These are phyloP conservation scores for Cyprinella venusta DNA, from an alignment of 2,797 vertebrate genomes.

Conservation along the genomic window DNA sequence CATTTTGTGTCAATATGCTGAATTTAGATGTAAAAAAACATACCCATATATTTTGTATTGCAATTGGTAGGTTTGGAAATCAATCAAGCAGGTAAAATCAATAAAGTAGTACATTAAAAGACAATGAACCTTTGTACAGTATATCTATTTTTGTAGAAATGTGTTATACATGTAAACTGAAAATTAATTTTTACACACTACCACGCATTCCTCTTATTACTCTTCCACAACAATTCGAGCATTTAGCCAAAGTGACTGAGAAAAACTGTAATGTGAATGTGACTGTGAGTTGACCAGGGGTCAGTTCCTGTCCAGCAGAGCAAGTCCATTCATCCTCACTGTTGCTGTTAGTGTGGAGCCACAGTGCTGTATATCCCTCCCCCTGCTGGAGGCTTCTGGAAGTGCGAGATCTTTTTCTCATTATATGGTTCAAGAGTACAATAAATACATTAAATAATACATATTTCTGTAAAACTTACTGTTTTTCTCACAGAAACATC, in stretches of 20 bases:
- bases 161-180: too few relatives aligned
- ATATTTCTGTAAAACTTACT: not conserved
- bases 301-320: slow-evolving; percentile 57
- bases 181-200: too few relatives aligned
- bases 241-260: not conserved
- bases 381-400: not conserved
- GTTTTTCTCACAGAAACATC: not conserved
- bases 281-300: slow-evolving; percentile 54
- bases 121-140: too few relatives aligned
- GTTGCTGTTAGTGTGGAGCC: not conserved
- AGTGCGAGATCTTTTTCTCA: not conserved
- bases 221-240: not conserved
- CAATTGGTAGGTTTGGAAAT: too few relatives aligned
- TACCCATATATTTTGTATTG: too few relatives aligned
- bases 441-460: not conserved
- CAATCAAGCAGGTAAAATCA: too few relatives aligned
- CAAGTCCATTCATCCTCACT: slow-evolving; percentile 62
- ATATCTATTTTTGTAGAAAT: too few relatives aligned
- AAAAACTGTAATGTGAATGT: not conserved
- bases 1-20: too few relatives aligned
- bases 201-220: not conserved
- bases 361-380: not conserved
- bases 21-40: too few relatives aligned
- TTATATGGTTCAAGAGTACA: not conserved
- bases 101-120: too few relatives aligned